Evolutionary conservation across 2,888 invertebrate species (phyloP).

Genomic region (Buathra laborator): DNA sequence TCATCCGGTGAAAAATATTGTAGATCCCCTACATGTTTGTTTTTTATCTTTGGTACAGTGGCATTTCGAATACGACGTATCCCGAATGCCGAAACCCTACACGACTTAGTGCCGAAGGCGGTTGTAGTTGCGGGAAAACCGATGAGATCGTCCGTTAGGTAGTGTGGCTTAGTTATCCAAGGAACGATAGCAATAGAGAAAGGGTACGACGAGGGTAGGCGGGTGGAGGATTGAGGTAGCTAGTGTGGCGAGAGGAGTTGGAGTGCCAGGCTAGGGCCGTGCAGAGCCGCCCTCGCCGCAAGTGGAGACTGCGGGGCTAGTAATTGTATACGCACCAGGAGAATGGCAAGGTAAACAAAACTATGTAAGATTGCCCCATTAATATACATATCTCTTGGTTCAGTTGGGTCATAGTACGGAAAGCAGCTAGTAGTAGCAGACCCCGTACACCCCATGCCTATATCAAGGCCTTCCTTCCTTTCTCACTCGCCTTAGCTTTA

Average conservation of each 20-base stretch:
- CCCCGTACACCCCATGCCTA: constrained; percentile 64
- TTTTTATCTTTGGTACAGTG: no score
- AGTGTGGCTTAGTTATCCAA: constrained; percentile 43
- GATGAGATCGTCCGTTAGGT: neutral
- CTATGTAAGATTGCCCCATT: constrained; percentile 86
- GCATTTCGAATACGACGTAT: no score
- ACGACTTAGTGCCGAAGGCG: neutral
- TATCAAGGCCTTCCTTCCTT: constrained; percentile 35
- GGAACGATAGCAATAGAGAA: constrained; percentile 45
- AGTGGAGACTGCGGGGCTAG: constrained; percentile 78
- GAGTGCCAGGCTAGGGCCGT: constrained; percentile 60
- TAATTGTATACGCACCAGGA: constrained; percentile 84
- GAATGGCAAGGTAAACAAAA: constrained; percentile 86
- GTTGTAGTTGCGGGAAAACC: constrained; percentile 28
- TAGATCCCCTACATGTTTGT: no score
- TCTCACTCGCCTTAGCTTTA: constrained; percentile 52
- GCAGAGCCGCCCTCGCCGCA: constrained; percentile 71
- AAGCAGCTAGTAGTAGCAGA: constrained; percentile 67
- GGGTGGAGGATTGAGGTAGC: constrained; percentile 48
- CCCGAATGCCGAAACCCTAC: no score
- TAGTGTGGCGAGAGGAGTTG: constrained; percentile 68
- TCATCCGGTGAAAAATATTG: no score
- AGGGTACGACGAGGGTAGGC: constrained; percentile 45
- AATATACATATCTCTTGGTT: constrained; percentile 85
- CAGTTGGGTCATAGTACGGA: constrained; percentile 78